Conservation (phyloP, 2,888 invertebrate genomes). For the Thalpophila matura region DNA sequence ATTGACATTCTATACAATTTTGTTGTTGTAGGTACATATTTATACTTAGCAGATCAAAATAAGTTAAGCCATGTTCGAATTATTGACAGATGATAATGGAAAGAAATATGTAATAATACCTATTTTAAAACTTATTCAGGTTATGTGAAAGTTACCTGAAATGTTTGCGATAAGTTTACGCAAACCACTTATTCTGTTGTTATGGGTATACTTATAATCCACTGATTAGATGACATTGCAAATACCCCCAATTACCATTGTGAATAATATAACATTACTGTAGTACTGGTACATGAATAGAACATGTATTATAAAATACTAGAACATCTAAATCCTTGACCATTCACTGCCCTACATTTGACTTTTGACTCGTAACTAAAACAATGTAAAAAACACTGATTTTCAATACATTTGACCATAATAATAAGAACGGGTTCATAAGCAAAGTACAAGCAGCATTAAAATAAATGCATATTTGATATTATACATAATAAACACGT, state of each 20-base stretch:
- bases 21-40: slow-evolving; percentile 40
- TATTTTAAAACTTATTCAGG: too few species aligned
- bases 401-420: slow-evolving; percentile 38
- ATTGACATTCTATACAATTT: slow-evolving; percentile 60
- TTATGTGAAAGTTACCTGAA: too few species aligned
- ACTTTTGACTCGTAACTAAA: slow-evolving; percentile 43
- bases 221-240: slow-evolving; percentile 1
- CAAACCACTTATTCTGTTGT: background rate
- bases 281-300: slow-evolving; percentile 22
- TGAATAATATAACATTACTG: slow-evolving; percentile 22
- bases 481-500: slow-evolving; percentile 33
- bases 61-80: slow-evolving; percentile 15
- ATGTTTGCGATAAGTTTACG: background rate
- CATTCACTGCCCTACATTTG: slow-evolving; percentile 55
- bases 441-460: slow-evolving; percentile 47
- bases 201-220: background rate
- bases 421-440: slow-evolving; percentile 19
- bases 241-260: slow-evolving; percentile 8
- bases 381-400: slow-evolving; percentile 54
- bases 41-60: slow-evolving; percentile 7
- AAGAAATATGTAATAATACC: background rate
- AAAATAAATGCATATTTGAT: slow-evolving; percentile 15
- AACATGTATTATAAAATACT: background rate
- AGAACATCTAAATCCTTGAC: slow-evolving; percentile 12
- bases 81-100: slow-evolving; percentile 1